Conservation (phyloP, 2,888 invertebrate species). For the Urechis unicinctus region DNA sequence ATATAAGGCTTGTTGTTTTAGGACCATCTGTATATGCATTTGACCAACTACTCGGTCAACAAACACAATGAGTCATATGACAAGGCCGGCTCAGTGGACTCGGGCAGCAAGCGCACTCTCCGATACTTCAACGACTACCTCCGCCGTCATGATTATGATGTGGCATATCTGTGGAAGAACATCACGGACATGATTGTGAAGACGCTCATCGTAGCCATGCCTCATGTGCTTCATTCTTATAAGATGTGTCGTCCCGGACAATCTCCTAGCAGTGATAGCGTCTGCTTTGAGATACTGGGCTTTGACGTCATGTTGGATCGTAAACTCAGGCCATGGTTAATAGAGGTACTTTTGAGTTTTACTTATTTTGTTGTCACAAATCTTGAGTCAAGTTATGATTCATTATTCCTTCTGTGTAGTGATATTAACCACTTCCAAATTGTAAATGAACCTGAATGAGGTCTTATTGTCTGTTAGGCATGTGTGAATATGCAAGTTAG, state of each 20-base stretch:
- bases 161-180: constrained; percentile 41
- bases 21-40: constrained; percentile 49
- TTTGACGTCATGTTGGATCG: constrained; percentile 49
- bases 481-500: no score
- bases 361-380: background rate
- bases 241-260: constrained; percentile 51
- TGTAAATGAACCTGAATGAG: no score
- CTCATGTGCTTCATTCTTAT: constrained; percentile 48
- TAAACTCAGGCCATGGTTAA: constrained; percentile 48
- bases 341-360: constrained; percentile 34
- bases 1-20: constrained; percentile 17
- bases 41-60: constrained; percentile 52
- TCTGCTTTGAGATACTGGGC: constrained; percentile 50
- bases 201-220: constrained; percentile 44
- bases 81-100: constrained; percentile 34
- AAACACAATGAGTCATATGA: constrained; percentile 48
- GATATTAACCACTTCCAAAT: no score
- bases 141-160: constrained; percentile 41
- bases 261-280: constrained; percentile 40
- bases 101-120: constrained; percentile 48
- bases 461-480: no score
- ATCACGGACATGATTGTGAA: constrained; percentile 48
- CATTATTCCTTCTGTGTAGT: no score
- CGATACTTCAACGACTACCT: constrained; percentile 46
- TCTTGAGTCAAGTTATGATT: background rate